Evolutionary conservation across 37 sponge, comb jelly and placozoan genomes (phyloP), one percentile per base, ranked within the genome.

Genomic region (Agelas oroides): DNA sequence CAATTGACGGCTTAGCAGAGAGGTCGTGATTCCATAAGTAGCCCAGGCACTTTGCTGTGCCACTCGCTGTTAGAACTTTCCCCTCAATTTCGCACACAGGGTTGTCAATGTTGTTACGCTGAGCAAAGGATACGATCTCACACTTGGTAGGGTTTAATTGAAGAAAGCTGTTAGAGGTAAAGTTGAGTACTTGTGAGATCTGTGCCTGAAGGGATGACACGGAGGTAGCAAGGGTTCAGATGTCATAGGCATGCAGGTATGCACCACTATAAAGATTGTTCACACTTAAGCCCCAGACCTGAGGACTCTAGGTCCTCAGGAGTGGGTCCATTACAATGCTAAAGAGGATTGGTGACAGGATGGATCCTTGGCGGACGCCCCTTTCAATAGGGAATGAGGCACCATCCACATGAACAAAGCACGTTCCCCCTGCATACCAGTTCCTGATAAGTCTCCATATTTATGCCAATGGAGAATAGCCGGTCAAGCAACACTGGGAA

Each of bases 1-100:
- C 39, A 70, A 70, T 37, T 2, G 71, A n/a, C 13, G n/a, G 36
- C 71, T 38, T 38, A 13, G 71, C 71, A 70, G 71, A 70, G 36
- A 70, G 71, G 39, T 70, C 28, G 39, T 38, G 39, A 6, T 70
- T 34, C 71, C 71, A 70, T 21, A 34, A 5, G 34, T 38, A 34
- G 34, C 71, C 71, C 28, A 70, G 39, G 39, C 71, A 70, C 28
- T 70, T 70, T 2, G 71, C 71, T 38, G 39, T 70, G 23, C 39
- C 71, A 38, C 36, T 37, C 35, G 71, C 39, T 70, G 71, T 3
- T 8, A 70, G 23, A 2, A 5, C 71, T 33, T 5, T 11, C 23
- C 39, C 39, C 65, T 12, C 23, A 2, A 70, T 30, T 61, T 61
- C 62, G 27, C 62, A 37, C 8, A 70, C 13, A 70, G 71, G 71